Base-by-base conservation (phyloP, 2,797 vertebrate genomes). In the Philypnodon macrostomus region DNA sequence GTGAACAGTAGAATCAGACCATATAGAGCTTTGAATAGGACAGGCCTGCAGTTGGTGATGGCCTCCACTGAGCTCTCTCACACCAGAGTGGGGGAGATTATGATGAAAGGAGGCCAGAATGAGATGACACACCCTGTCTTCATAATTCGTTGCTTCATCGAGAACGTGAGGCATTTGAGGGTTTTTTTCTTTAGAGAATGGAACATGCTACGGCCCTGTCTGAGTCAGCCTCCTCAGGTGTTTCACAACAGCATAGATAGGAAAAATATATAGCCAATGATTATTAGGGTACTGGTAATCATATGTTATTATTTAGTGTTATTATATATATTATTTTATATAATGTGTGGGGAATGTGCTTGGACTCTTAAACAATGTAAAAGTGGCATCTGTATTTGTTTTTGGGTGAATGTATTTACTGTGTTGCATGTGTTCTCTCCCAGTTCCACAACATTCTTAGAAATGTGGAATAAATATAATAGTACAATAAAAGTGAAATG, bases 41-140 rank as follows among this genome's bases (percentile, higher is more conserved):
- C 65, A 41, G 21, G 49, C 58, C 67, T 67, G 56, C 18, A 53
- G 77, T 70, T 73, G 15, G 23, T 68, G 74, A 76, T 73, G 85
- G 80, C 75, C 80, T 81, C 80, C 73, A 73, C 70, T 77, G 78
- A 70, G 77, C 68, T 71, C 75, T 80, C 73, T 69, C 81, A 76
- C 63, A 77, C 72, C 71, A 12, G 70, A 47, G 75, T 78, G 58
- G 68, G 79, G 57, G 73, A 79, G 83, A 85, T 81, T 77, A 76
- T 84, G 85, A 87, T 88, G 78, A 88, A 83, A 87, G 81, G 68
- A 81, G 69, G 79, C 74, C 77, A 78, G 79, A 85, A 87, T 81
- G 72, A 86, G 87, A 86, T 89, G 86, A 86, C 81, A 88, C 84
- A 80, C 84, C 79, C 73, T 86, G 85, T 88, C 83, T 84, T 71